Evolutionary conservation across 2,797 vertebrate genomes (phyloP).

Genomic region (Myripristis jacobus): DNA sequence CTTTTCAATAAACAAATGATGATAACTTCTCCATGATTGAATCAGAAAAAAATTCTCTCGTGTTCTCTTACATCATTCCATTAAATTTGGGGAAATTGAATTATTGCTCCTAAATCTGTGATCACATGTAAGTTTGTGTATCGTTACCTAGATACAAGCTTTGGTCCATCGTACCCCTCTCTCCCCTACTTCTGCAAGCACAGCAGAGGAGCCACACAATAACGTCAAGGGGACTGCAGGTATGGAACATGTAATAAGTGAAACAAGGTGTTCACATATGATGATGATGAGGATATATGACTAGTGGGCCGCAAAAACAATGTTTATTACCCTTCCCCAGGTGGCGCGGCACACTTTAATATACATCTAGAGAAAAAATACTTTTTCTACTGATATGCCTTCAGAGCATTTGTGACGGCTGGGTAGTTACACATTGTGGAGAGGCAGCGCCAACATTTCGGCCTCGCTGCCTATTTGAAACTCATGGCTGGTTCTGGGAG

Average conservation of each 20-base stretch:
- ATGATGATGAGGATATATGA: conserved; percentile 32
- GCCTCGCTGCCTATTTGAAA: conserved; percentile 68
- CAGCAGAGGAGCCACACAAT: background rate
- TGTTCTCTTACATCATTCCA: conserved; percentile 3
- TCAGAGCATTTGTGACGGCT: conserved; percentile 62
- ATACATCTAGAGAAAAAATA: conserved; percentile 56
- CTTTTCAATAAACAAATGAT: too few relatives aligned
- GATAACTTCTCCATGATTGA: too few relatives aligned
- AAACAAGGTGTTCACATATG: conserved; percentile 36
- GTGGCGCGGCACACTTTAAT: conserved; percentile 53
- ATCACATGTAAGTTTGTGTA: background rate
- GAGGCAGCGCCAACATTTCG: conserved; percentile 51
- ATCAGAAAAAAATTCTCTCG: too few relatives aligned
- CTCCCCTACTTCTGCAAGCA: background rate
- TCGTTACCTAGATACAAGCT: background rate
- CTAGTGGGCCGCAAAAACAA: conserved; percentile 51
- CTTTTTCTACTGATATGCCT: conserved; percentile 55
- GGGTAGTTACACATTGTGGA: conserved; percentile 54
- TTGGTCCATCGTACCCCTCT: background rate
- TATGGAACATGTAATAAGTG: conserved; percentile 31
- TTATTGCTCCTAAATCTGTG: background rate
- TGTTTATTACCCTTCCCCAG: conserved; percentile 48
- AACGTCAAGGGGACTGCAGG: background rate
- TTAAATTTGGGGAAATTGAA: background rate
- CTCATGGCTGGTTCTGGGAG: conserved; percentile 68